Evolutionary conservation across 92 coral and sea anemone species (phyloP), one percentile per base, ranked within the genome.

Genomic region (Meandrina meandrites): DNA sequence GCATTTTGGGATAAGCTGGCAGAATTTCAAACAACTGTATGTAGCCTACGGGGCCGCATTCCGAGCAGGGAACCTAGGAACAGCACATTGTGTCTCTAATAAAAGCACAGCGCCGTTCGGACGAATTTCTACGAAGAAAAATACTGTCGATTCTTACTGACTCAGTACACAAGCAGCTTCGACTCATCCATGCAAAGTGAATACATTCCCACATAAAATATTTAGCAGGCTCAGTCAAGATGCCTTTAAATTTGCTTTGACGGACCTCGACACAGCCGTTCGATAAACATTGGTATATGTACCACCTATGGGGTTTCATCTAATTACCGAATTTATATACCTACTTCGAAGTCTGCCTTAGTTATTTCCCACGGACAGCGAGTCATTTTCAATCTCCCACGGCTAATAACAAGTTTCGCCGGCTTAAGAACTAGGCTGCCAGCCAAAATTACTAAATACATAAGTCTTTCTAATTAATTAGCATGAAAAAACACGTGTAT

Each of bases 361-460:
- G 37, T 35, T 73, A 15, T 74, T 84, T 84, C 87, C 87, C 87
- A 84, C 87, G 87, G 87, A 60, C 16, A 75, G 78, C 68, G 17
- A 56, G 18, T 15, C 13, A 16, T 48, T 68, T 60, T 82, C 78
- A 56, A 34, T 35, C 72, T 84, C 87, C 87, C 87, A 84, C 87
- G 58, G 87, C 74, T 75, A 37, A 74, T 27, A 12, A 8, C 24
- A 53, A 34, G 32, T 62, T 32, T 36, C n/a, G n/a, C n/a, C n/a
- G 68, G 75, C 48, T 62, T 37, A 48, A 67, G 21, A 81, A 58
- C 58, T 40, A 64, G 76, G 74, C 76, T 81, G 13, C 34, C 13
- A 60, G 57, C 32, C 84, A 35, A 40, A 64, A 62, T 51, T 4
- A 16, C 74, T 80, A 80, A 80, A 45, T 24, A 75, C 35, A 36